phyloP scores from a whole-genome alignment of 2,888 invertebrate genomes.

The Pecten maximus region DNA sequence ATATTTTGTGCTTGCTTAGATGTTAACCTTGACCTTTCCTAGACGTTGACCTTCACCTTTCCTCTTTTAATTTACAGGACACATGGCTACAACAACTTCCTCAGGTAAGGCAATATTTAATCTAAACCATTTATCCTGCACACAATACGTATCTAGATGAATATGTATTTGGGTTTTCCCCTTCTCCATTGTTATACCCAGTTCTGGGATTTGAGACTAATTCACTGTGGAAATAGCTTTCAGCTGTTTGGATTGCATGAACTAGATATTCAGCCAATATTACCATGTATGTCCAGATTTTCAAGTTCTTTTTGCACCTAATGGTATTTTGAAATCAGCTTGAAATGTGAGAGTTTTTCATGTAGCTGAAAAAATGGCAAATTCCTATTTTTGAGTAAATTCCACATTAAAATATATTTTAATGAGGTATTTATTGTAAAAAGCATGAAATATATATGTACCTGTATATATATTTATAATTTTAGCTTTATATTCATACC shows the following conservation, averaged over 20 bases:
- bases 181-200: not conserved
- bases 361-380: not conserved
- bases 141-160: not conserved
- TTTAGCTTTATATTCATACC: too few species aligned
- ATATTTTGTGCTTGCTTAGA: not conserved
- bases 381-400: not conserved
- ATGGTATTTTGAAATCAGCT: not conserved
- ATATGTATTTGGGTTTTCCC: not conserved
- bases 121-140: not conserved
- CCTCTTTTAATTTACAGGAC: not conserved
- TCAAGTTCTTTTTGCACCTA: not conserved
- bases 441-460: too few species aligned
- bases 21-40: not conserved
- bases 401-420: not conserved
- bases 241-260: conserved; percentile 8
- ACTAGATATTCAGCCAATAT: not conserved
- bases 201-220: conserved; percentile 4
- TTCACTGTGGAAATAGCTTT: conserved; percentile 14
- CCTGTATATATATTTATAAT: too few species aligned
- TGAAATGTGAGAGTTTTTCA: not conserved
- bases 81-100: conserved; percentile 28
- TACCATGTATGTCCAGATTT: not conserved
- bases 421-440: not conserved
- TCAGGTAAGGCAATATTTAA: not conserved
- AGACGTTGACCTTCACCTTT: not conserved